Evolutionary conservation across 1,140 invertebrate species (phyloP), one percentile per base, ranked within the genome.

Genomic region (Scylla paramamosain): DNA sequence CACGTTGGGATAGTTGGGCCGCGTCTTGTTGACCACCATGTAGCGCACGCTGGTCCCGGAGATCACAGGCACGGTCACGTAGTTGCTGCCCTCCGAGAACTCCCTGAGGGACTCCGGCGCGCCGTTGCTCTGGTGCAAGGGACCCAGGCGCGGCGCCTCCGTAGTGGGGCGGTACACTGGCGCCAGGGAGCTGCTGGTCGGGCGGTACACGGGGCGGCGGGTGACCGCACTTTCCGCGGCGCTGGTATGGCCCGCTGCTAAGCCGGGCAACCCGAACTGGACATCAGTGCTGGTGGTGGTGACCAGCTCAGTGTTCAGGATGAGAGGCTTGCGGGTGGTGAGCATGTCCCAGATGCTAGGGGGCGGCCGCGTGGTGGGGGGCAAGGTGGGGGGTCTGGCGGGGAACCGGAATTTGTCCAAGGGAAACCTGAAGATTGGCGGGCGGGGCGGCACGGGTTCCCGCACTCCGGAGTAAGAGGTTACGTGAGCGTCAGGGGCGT

Each of bases 291-390:
- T 96, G 28, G 95, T 95, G 14, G 96, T 95, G 4, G 96, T 96
- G 28, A 96, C 96, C 20, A 96, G 91, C 45, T 96, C 96, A 16
- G 96, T 96, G 67, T 96, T 94, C 4, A 96, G 84, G 45, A 96
- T 95, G 67, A 95, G 90, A 82, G 96, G 96, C 93, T 96, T 96
- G 31, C 91, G 90, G 20, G 95, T 96, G 87, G 94, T 96, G 82
- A 96, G 94, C 16, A 96, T 45, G 87, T 96, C 92, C 87, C 95
- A 95, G 59, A 96, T 94, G 31, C 84, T 96, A 31, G 92, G 92
- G 12, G 45, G 52, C 14, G 92, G 88, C 12, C n/a, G 52, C 8
- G 95, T 87, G 16, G 94, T 93, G 25, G 94, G 59, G 10, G 94
- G 52, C 7, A 32, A 12, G 32, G 93, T 52, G 77, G 96, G 14